Conservation (phyloP, 64 coral and sea anemone genomes). For the Porites australiensis region DNA sequence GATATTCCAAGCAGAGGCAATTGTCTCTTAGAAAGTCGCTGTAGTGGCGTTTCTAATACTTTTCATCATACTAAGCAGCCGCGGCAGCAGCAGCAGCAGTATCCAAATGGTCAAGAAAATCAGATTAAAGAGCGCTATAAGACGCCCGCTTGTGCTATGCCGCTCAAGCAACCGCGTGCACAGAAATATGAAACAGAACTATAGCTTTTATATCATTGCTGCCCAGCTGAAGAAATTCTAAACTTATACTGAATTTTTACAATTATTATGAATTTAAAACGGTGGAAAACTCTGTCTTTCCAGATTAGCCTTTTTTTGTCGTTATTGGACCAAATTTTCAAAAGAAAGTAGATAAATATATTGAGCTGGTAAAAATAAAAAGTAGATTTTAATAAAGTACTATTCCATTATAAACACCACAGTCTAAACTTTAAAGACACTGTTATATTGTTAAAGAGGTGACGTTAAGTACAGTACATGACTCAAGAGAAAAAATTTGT, state of each 20-base stretch:
- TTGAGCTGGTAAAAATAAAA: constrained; percentile 7
- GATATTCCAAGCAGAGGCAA: neutral
- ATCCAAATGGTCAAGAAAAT: neutral
- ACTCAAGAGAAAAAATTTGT: constrained; percentile 13
- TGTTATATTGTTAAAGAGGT: neutral
- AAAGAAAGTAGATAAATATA: constrained; percentile 17
- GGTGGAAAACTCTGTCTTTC: neutral
- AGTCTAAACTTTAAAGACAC: neutral
- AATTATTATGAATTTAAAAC: neutral
- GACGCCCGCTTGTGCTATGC: neutral
- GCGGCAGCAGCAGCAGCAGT: neutral
- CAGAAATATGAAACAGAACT: constrained; percentile 56
- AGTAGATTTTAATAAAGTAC: constrained; percentile 47
- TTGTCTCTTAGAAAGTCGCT: neutral
- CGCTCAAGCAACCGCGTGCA: constrained; percentile 9
- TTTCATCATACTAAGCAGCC: neutral
- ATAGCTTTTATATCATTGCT: constrained; percentile 60
- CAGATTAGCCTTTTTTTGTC: constrained; percentile 14
- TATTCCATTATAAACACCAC: neutral
- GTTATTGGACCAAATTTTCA: neutral
- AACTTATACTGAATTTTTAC: constrained; percentile 22
- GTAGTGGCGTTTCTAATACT: constrained; percentile 9
- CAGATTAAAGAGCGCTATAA: neutral
- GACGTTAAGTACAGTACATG: no score
- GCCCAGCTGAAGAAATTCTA: neutral